Evolutionary conservation across 1,140 invertebrate species (phyloP).

Genomic region (Cecropterus lyciades): DNA sequence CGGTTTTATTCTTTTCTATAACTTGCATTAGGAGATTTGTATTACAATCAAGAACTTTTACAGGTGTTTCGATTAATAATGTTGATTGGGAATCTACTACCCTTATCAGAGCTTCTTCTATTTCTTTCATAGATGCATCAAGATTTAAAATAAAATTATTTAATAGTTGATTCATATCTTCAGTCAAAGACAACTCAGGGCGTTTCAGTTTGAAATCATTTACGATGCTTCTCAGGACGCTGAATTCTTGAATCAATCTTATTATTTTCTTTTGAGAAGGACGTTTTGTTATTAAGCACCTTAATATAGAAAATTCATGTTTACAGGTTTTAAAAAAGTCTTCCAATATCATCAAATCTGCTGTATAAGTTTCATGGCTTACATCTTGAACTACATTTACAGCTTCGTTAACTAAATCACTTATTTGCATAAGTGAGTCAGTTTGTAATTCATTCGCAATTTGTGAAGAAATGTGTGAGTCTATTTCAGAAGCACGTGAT

Average conservation of each 20-base stretch:
- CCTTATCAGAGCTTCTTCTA: constrained; percentile 50
- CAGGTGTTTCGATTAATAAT: constrained; percentile 51
- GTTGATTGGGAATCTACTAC: constrained; percentile 54
- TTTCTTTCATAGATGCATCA: constrained; percentile 40
- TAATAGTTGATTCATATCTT: constrained; percentile 47
- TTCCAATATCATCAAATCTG: constrained; percentile 53
- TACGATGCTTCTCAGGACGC: constrained; percentile 47
- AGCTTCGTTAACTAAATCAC: constrained; percentile 50
- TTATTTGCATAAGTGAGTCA: constrained; percentile 49
- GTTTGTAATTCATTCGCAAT: constrained; percentile 49
- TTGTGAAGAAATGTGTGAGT: constrained; percentile 44
- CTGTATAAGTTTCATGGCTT: constrained; percentile 40
- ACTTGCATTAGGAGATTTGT: constrained; percentile 5
- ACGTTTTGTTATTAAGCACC: constrained; percentile 54
- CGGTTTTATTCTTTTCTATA: constrained; percentile 16
- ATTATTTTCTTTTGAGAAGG: constrained; percentile 62
- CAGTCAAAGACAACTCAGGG: constrained; percentile 41
- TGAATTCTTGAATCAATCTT: constrained; percentile 64
- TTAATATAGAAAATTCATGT: constrained; percentile 56
- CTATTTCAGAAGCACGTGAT: constrained; percentile 49
- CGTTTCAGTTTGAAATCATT: constrained; percentile 54
- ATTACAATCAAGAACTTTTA: constrained; percentile 38
- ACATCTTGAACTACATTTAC: constrained; percentile 52
- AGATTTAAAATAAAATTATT: constrained; percentile 42
- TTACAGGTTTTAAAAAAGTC: constrained; percentile 59